Evolutionary conservation across 2,113 vertebrate genomes (phyloP).

Genomic region (Silurus meridionalis): DNA sequence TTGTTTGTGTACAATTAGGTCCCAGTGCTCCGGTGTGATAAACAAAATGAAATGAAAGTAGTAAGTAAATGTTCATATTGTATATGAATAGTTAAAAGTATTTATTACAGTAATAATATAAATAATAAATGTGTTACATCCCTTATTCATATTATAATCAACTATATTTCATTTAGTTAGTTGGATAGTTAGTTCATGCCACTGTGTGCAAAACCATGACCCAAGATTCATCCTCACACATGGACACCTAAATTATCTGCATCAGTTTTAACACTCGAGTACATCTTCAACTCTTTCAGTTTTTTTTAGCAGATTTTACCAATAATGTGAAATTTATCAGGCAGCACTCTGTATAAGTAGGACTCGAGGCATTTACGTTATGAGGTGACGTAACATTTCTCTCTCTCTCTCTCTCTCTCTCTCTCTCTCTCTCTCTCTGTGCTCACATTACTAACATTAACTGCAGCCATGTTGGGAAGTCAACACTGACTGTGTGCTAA

Average conservation of each 20-base stretch:
- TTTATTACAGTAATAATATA: background rate
- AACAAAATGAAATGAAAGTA: too few species aligned
- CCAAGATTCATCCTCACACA: too few species aligned
- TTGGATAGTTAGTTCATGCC: background rate
- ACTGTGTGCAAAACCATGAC: background rate
- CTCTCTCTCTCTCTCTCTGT: constrained; percentile 16
- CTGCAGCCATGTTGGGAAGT: constrained; percentile 32
- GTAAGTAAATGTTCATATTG: background rate
- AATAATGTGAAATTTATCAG: background rate
- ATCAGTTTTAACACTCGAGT: too few species aligned
- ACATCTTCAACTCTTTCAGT: too few species aligned
- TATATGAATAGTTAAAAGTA: background rate
- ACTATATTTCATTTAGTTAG: background rate
- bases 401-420: constrained; percentile 17
- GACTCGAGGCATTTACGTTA: background rate
- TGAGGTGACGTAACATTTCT: background rate
- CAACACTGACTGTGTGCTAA: constrained; percentile 30
- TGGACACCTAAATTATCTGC: too few species aligned
- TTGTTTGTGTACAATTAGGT: background rate
- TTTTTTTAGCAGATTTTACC: too few species aligned
- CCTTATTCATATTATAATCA: background rate
- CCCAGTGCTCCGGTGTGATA: too few species aligned
- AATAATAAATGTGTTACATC: background rate
- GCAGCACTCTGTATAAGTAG: background rate
- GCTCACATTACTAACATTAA: constrained; percentile 27